phyloP scores from a whole-genome alignment of 2,797 vertebrate species.

The Loris lydekkerianus region DNA sequence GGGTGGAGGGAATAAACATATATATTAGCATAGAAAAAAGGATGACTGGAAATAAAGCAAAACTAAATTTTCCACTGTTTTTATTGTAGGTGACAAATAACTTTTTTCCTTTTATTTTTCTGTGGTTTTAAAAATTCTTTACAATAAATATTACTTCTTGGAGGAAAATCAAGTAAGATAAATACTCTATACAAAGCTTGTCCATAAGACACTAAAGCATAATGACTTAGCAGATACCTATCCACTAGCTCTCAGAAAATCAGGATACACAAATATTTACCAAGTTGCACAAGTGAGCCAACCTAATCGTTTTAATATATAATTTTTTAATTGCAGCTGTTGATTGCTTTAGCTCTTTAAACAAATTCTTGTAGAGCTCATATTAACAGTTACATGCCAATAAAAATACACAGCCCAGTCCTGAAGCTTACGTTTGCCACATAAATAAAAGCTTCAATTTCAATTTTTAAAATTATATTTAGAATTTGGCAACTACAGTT shows the following conservation, averaged over 20 bases:
- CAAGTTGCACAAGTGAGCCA: constrained; percentile 15
- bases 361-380: constrained; percentile 79
- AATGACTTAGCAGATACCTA: constrained; percentile 22
- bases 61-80: constrained; percentile 56
- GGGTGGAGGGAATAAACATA: neutral
- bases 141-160: constrained; percentile 52
- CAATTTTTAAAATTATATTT: constrained; percentile 80
- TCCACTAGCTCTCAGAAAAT: constrained; percentile 3
- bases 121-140: constrained; percentile 38
- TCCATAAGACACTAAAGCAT: constrained; percentile 25
- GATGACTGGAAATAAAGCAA: constrained; percentile 56
- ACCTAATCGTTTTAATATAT: neutral
- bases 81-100: constrained; percentile 55
- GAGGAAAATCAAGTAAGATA: neutral
- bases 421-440: constrained; percentile 79
- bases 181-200: constrained; percentile 53
- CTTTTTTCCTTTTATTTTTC: constrained; percentile 21
- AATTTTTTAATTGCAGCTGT: constrained; percentile 61
- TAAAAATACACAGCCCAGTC: constrained; percentile 85
- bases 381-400: constrained; percentile 81
- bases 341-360: constrained; percentile 73
- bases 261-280: neutral
- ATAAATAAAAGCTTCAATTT: constrained; percentile 90
- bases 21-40: neutral
- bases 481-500: constrained; percentile 80